Evolutionary conservation across 2,797 vertebrate genomes (phyloP).

Genomic region (Sternarchorhynchus goeldii): DNA sequence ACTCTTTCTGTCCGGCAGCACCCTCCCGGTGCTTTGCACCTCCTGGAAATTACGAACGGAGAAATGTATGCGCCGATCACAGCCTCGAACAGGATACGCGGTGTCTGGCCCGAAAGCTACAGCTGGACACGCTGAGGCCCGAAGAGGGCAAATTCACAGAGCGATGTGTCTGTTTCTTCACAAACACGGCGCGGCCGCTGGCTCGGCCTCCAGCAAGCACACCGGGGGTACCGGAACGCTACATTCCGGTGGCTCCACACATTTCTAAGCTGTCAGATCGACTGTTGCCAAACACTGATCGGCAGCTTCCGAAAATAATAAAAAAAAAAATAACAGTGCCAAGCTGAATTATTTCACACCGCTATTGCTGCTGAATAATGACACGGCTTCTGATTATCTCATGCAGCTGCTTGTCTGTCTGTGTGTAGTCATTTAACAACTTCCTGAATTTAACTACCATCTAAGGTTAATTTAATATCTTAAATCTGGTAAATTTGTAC

Average conservation of each 20-base stretch:
- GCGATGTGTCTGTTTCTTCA: conserved; percentile 9
- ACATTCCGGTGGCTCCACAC: background rate
- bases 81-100: conserved; percentile 46
- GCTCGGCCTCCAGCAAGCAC: conserved; percentile 21
- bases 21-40: background rate
- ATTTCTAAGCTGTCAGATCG: background rate
- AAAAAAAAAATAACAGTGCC: background rate
- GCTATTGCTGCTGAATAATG: background rate
- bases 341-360: background rate
- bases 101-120: conserved; percentile 33
- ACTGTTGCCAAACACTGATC: conserved; percentile 38
- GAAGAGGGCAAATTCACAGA: conserved; percentile 24
- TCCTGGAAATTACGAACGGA: conserved; percentile 46
- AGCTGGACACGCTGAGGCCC: conserved; percentile 18
- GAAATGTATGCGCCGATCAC: conserved; percentile 41
- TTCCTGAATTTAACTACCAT: conserved; percentile 4
- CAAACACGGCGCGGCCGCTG: conserved; percentile 24
- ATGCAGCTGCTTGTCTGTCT: conserved; percentile 19
- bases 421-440: conserved; percentile 23
- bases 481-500: background rate
- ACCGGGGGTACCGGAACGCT: conserved; percentile 11
- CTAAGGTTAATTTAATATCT: too few relatives aligned
- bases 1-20: conserved; percentile 33
- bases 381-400: conserved; percentile 19
- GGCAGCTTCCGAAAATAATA: background rate